Conservation (phyloP, 2,888 invertebrate genomes). For the Drosophila borealis region DNA sequence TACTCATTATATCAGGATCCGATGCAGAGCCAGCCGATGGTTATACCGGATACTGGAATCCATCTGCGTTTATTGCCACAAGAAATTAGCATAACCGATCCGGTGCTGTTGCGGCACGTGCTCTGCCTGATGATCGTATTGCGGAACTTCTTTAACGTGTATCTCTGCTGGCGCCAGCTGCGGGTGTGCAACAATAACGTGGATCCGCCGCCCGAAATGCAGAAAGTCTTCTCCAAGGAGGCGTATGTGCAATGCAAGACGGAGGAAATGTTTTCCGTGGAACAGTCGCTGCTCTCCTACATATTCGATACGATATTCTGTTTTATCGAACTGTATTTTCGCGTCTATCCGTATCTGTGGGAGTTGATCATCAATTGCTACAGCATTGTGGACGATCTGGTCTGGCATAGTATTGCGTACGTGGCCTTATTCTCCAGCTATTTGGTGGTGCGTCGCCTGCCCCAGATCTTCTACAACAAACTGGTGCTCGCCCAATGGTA, state of each 20-base stretch:
- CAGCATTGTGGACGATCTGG: constrained; percentile 21
- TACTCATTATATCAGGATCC: constrained; percentile 52
- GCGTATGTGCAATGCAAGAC: constrained; percentile 32
- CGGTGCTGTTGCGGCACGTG: constrained; percentile 54
- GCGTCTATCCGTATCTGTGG: constrained; percentile 48
- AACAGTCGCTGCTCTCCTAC: constrained; percentile 18
- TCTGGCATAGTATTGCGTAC: constrained; percentile 61
- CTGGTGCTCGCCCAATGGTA: constrained; percentile 46
- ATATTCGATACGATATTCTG: constrained; percentile 49
- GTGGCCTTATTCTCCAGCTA: constrained; percentile 48
- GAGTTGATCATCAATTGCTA: constrained; percentile 26
- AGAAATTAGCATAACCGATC: constrained; percentile 15
- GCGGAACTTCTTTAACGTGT: constrained; percentile 37
- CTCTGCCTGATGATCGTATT: constrained; percentile 38
- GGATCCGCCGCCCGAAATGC: constrained; percentile 16
- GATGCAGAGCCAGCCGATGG: constrained; percentile 42
- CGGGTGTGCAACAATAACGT: background rate
- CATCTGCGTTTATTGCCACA: constrained; percentile 31
- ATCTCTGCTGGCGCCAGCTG: constrained; percentile 58
- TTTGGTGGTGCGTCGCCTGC: constrained; percentile 47
- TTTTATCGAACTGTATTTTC: constrained; percentile 47
- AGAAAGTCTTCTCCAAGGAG: constrained; percentile 7
- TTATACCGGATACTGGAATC: constrained; percentile 10
- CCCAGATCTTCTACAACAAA: constrained; percentile 47
- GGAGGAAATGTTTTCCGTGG: constrained; percentile 33